Evolutionary conservation across 2,888 invertebrate genomes (phyloP).

Genomic region (Drosophila dives): DNA sequence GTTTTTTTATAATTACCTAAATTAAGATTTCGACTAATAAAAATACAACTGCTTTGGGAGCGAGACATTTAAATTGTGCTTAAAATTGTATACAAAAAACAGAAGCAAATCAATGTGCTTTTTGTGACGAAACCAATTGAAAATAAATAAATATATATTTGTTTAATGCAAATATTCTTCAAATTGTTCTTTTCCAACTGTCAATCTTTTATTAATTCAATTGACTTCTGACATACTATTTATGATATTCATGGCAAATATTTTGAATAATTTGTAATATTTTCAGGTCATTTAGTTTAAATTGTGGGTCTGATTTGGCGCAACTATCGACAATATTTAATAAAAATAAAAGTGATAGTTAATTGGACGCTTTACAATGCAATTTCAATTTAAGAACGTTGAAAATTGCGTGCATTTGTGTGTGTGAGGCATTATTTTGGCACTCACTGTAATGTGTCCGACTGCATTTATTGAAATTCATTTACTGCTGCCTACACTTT

Average conservation of each 20-base stretch:
- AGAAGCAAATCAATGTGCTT: not conserved
- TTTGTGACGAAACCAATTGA: conserved; percentile 2
- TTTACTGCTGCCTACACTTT: conserved; percentile 49
- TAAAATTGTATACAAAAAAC: conserved; percentile 8
- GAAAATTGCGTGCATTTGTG: not conserved
- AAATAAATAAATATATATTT: not conserved
- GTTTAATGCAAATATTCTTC: not conserved
- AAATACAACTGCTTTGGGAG: not conserved
- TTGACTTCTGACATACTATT: not conserved
- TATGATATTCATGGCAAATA: not conserved
- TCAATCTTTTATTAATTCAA: not conserved
- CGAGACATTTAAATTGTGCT: not conserved
- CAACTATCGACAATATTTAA: not conserved
- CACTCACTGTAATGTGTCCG: conserved; percentile 31
- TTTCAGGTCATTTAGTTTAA: not conserved
- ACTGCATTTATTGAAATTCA: conserved; percentile 50
- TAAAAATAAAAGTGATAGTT: not conserved
- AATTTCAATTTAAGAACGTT: not conserved
- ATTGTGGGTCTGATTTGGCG: not conserved
- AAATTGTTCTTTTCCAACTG: too few species aligned
- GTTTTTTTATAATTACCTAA: conserved; percentile 4
- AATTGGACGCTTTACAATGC: not conserved
- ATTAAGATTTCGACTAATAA: not conserved
- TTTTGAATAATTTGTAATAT: not conserved
- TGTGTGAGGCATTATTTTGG: conserved; percentile 17